Percentiles rank a stretch among this genome's conserved stretches.
phyloP scores from a whole-genome alignment of 1,140 invertebrate species.

The Lineus longissimus region DNA sequence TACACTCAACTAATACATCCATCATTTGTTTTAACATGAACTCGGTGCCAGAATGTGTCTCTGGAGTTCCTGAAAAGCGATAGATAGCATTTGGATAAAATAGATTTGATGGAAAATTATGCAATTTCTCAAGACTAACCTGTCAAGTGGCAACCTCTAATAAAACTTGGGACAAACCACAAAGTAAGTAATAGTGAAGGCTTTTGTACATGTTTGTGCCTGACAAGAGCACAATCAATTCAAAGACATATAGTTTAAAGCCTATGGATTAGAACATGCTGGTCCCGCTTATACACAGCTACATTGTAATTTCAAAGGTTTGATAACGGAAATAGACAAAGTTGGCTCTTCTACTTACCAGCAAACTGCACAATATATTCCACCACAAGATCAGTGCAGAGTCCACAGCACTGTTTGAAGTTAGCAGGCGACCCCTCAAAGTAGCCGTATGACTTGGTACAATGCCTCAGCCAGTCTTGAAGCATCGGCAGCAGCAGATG shows the following conservation, averaged over 20 bases:
- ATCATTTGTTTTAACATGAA: conserved; percentile 82
- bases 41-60: conserved; percentile 62
- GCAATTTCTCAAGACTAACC: too few species aligned
- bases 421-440: conserved; percentile 71
- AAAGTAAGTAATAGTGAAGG: background rate
- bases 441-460: conserved; percentile 61
- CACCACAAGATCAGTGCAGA: conserved; percentile 85
- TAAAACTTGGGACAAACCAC: too few species aligned
- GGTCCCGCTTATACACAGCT: too few species aligned
- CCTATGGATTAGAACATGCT: background rate
- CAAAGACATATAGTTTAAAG: background rate
- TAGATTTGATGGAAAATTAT: conserved; percentile 6
- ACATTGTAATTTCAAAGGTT: too few species aligned
- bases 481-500: conserved; percentile 83
- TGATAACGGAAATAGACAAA: too few species aligned
- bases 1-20: conserved; percentile 83
- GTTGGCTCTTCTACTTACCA: conserved; percentile 48
- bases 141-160: too few species aligned
- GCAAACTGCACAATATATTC: conserved; percentile 68
- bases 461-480: conserved; percentile 80
- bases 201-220: background rate
- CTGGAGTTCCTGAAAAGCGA: conserved; percentile 21
- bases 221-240: background rate
- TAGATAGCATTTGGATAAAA: background rate
- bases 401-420: conserved; percentile 89